Evolutionary conservation across 2,888 invertebrate genomes (phyloP).

Genomic region (Leptopilina drosophilae): DNA sequence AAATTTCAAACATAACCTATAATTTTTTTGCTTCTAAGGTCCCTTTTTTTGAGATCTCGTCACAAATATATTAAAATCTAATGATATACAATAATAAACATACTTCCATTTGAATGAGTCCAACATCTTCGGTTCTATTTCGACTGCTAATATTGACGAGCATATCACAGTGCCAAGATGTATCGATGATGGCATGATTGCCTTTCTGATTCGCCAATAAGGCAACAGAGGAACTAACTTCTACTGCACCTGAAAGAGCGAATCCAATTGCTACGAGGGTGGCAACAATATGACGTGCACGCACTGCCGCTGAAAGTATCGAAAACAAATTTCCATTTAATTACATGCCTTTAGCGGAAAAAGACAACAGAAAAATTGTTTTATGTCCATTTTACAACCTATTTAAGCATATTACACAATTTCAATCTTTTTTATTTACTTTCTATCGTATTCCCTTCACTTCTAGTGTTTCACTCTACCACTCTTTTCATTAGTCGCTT

Average conservation of each 20-base stretch:
- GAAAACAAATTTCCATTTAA: neutral
- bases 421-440: no score
- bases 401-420: no score
- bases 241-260: conserved; percentile 79
- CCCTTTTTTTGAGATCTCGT: no score
- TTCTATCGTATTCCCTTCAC: no score
- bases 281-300: conserved; percentile 78
- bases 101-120: conserved; percentile 72
- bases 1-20: no score
- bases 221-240: conserved; percentile 80
- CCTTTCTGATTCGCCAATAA: conserved; percentile 78
- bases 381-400: no score
- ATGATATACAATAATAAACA: neutral
- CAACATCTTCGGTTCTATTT: conserved; percentile 73
- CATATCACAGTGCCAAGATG: conserved; percentile 76
- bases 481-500: no score
- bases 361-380: no score
- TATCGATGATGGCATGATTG: conserved; percentile 75
- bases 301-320: conserved; percentile 69
- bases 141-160: conserved; percentile 73
- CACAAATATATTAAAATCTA: no score
- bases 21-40: no score
- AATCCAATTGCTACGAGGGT: conserved; percentile 79
- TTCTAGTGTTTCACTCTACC: no score
- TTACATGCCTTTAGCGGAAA: neutral